Evolutionary conservation across 2,888 invertebrate species (phyloP), one percentile per base, ranked within the genome.

Genomic region (Malthinus seriepunctatus): DNA sequence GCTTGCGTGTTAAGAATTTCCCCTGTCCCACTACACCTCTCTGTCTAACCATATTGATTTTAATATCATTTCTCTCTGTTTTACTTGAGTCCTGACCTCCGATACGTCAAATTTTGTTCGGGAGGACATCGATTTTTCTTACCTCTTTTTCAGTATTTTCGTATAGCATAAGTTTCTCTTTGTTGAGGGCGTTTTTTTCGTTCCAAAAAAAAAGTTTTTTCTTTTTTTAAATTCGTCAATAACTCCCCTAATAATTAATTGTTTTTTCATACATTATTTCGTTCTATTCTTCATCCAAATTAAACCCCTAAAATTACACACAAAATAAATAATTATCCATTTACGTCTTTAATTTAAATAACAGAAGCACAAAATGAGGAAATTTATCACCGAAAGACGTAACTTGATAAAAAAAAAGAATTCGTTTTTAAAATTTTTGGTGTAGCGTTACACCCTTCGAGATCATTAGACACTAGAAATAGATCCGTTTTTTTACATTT

Each of bases 31-130:
- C 59, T 62, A 50, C 65, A 56, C 68, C 68, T 65, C 70, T 66
- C 69, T 65, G 71, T 71, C 73, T 73, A 70, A 69, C 70, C 63
- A 70, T 74, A 74, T 74, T 71, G 74, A 75, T 74, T 74, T 73
- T 72, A 67, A 62, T 67, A 66, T 66, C 63, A 62, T 63, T 54
- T 53, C 46, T 53, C 61, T 65, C 62, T 54, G 50, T 60, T 47
- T 51, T 61, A 51, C 63, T 52, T 60, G 53, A 63, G 63, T 68
- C 75, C 76, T 76, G 76, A 76, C 76, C 76, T 76, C 72, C 75
- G 74, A 71, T 72, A 76, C 75, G 71, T 72, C 72, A 72, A 70
- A 72, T 68, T 70, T 71, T 72, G 72, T 75, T 74, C 74, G 70
- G 71, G 66, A 75, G 76, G 75, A 75, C 76, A 71, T 73, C 71